Evolutionary conservation across 2,797 vertebrate genomes (phyloP), one percentile per base, ranked within the genome.

Genomic region (Leptatherina wallacei): DNA sequence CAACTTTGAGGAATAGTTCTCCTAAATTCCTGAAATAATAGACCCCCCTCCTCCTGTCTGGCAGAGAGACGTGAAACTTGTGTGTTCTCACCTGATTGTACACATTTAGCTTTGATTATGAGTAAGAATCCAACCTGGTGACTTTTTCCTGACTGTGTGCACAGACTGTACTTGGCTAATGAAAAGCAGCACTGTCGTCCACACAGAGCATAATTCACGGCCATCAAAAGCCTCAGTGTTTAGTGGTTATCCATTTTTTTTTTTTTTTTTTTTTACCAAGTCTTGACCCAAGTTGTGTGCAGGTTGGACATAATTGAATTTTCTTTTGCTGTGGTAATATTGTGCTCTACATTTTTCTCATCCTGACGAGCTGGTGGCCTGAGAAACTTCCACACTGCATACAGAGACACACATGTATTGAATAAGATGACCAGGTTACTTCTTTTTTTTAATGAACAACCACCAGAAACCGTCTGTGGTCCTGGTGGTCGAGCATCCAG

Each of bases 121-220:
- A 61, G 36, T 65, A 18, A 16, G 6, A 20, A 4, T 65, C 51
- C 42, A 72, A 67, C 77, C 68, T 76, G 64, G 58, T 69, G 64
- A 73, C 74, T 76, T 76, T 66, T 65, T 38, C 40, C 60, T 61
- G 63, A 66, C 82, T 78, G 73, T 83, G 77, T 66, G 86, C 61
- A 58, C 60, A 42, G 79, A 72, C 82, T 87, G 83, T 85, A 68
- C 89, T 85, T 77, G 68, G 63, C 81, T 87, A 77, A 93, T 95
- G 94, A 95, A 95, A 94, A 94, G 94, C 91, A 56, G 81, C 91
- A 85, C 90, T 95, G 93, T 95, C 4, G 73, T 61, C 70, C 81
- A 40, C 52, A 92, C 87, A 90, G 89, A 87, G 85, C 87, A 89
- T 81, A 91, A 83, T 91, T 90, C 84, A 86, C 65, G 40, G 69